A percentile compares a stretch with the other conserved stretches of the same genome.
Evolutionary conservation across 23 tunicate genomes (phyloP).

Genomic region (Trididemnum miniatum): DNA sequence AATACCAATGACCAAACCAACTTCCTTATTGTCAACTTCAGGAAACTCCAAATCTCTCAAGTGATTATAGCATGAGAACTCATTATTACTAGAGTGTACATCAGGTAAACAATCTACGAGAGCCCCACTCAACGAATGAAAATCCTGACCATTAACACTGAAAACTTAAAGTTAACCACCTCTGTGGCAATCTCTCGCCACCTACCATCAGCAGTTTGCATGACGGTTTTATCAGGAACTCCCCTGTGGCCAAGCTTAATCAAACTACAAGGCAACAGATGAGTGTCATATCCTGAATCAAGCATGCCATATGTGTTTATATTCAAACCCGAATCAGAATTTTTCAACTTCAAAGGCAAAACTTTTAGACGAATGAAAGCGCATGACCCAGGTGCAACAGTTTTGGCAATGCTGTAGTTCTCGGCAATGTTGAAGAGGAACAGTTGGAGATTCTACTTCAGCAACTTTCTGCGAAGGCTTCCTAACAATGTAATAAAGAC

Average conservation of each 20-base stretch:
- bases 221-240: not conserved
- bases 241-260: not conserved
- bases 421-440: not conserved
- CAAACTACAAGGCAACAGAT: not conserved
- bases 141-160: not conserved
- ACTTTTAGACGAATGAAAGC: not conserved
- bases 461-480: not conserved
- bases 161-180: not conserved
- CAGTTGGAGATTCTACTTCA: not conserved
- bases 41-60: not conserved
- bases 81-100: not conserved
- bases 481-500: not conserved
- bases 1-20: not conserved
- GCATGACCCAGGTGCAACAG: not conserved
- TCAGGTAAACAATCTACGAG: not conserved
- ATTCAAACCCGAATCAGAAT: not conserved
- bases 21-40: not conserved
- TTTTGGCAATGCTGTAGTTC: not conserved
- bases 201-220: not conserved
- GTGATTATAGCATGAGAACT: not conserved
- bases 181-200: not conserved
- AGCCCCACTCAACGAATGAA: not conserved
- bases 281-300: not conserved
- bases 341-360: not conserved
- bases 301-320: not conserved